Base-by-base conservation (phyloP, 2,113 vertebrate genomes). In the Heterotis niloticus region DNA sequence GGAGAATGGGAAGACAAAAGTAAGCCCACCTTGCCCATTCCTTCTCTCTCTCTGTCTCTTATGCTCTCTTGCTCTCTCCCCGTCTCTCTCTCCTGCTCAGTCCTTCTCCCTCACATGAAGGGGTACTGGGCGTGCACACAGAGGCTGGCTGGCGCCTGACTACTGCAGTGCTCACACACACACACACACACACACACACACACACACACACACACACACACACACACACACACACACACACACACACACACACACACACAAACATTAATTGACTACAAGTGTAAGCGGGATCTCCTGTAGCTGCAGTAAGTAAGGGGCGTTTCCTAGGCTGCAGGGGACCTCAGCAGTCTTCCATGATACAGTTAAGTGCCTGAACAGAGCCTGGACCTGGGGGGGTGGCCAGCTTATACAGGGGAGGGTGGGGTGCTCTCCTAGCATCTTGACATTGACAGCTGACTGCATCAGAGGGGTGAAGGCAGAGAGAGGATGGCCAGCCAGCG, bases 401-500 rank as follows among this genome's bases (percentile, higher is more conserved):
- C 17, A 18, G 52, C 52, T 24, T 26, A 29, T 29, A 18, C 59
- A 71, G 57, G 57, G 17, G 78, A 76, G 75, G 66, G 70, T 79
- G 82, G 81, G 76, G 84, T 83, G 88, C 86, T 83, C 72, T 68
- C 66, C 10, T 44, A 14, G 69, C 29, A 34, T 71, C 72, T 86
- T 84, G 84, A 86, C 84, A 76, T 88, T 82, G 88, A 89, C 88
- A 87, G 88, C 84, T n/a, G 88, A 77, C 81, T 80, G 89, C 85
- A 78, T 88, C 81, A 89, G 87, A 83, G 88, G 89, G 87, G 89
- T 88, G 87, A 13, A 66, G 89, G 75, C 81, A 83, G 65, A 78
- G 76, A 59, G 82, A 92, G 86, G 76, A 97, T 96, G 96, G 94
- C 95, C 88, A 94, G 92, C 88, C 94, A 93, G 84, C 89, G 80